These are phyloP conservation scores for Eurois occulta DNA, from an alignment of 2,888 invertebrate genomes.

Conservation along the genomic window DNA sequence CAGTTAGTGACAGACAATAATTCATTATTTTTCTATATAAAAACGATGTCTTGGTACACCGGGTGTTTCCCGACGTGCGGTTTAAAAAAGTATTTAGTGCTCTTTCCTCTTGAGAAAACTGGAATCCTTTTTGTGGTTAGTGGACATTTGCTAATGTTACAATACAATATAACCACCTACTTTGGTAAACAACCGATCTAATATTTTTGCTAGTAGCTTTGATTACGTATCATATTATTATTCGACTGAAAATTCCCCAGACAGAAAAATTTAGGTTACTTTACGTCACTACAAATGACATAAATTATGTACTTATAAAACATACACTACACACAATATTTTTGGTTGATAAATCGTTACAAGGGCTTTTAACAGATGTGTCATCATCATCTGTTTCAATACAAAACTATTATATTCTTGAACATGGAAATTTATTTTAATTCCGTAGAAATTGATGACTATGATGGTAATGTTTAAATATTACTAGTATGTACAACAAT, in stretches of 20 bases:
- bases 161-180: neutral
- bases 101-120: conserved; percentile 37
- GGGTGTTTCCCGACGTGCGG: conserved; percentile 38
- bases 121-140: neutral
- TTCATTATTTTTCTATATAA: conserved; percentile 45
- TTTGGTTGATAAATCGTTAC: conserved; percentile 36
- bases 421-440: conserved; percentile 60
- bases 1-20: conserved; percentile 9
- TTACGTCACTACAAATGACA: neutral
- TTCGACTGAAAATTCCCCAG: neutral
- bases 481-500: conserved; percentile 37
- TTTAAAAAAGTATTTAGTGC: conserved; percentile 22
- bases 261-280: neutral
- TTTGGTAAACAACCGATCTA: neutral
- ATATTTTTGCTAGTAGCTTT: neutral
- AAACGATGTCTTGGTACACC: conserved; percentile 1
- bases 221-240: neutral
- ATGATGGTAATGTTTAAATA: conserved; percentile 35
- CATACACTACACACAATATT: neutral
- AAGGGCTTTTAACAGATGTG: conserved; percentile 44
- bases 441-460: conserved; percentile 40
- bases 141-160: neutral
- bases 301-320: neutral
- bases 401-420: conserved; percentile 36
- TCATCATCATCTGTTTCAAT: conserved; percentile 48